Evolutionary conservation across 1,140 invertebrate genomes (phyloP), one percentile per base, ranked within the genome.

Genomic region (Cheumatopsyche charites): DNA sequence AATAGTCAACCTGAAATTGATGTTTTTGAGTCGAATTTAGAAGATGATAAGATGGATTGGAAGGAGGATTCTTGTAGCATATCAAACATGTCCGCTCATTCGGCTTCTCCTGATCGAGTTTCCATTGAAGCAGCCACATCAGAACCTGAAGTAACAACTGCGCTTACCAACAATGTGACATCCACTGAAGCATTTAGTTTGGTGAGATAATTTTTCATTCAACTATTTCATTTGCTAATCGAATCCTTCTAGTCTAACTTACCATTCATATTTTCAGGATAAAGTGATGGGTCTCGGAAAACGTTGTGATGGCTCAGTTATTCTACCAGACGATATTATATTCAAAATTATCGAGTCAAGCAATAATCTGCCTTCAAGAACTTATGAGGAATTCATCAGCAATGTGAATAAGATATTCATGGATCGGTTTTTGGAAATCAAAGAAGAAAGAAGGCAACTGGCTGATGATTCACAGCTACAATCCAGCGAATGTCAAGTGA

Each of bases 1-100:
- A 66, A 26, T 47, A 49, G 17, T 15, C 63, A 47, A 26, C 3
- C 63, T 5, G 63, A 66, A n/a, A 66, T 47, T 23, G 63, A 66
- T 12, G 11, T 47, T n/a, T 5, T 66, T 0, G 63, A 66, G 5
- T 21, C 63, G n/a, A 15, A 42, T 43, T 29, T 62, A n/a, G 23
- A 58, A 47, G 52, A 58, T 12, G 52, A 58, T 3, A 58, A 58
- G 13, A 58, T 26, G 12, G 43, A 47, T 58, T 58, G 52, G 52
- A 42, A 63, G 12, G 23, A 63, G 5, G 21, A 58, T 12, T 4
- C 23, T 25, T 58, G 13, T 58, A 58, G 13, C 7, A 58, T 58
- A 11, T 13, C 19, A 1, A 25, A 58, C 12, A 25, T 58, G 55
- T 58, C 55, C 4, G 17, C 55, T 1, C 19, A 23, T 23, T 58